Evolutionary conservation across 1,140 invertebrate species (phyloP).

Genomic region (Caligus rogercresseyi): DNA sequence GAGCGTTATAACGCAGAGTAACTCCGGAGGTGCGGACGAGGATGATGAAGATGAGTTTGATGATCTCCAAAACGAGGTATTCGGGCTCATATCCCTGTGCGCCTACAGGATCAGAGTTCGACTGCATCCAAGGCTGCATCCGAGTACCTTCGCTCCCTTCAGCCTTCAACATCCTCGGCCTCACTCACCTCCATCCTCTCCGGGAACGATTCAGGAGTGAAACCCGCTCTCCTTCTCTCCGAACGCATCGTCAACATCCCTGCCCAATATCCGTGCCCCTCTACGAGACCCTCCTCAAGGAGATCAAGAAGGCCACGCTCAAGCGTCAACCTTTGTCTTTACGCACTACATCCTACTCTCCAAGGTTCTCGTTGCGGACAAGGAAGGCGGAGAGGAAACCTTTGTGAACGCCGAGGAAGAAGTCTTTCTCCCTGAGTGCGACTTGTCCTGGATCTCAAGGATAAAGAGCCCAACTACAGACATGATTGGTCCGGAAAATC

Average conservation of each 20-base stretch:
- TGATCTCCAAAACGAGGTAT: not conserved
- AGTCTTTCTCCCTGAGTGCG: not conserved
- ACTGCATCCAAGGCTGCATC: not conserved
- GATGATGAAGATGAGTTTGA: conserved; percentile 13
- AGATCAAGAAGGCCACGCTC: conserved; percentile 7
- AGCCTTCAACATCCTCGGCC: not conserved
- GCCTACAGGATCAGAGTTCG: not conserved
- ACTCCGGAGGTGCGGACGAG: not conserved
- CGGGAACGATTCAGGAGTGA: not conserved
- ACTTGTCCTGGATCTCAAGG: not conserved
- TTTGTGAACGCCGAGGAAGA: conserved; percentile 13
- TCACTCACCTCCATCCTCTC: not conserved
- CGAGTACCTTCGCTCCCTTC: not conserved
- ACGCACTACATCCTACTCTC: conserved; percentile 4
- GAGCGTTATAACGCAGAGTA: conserved; percentile 11
- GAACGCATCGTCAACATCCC: conserved; percentile 12
- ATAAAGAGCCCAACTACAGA: not conserved
- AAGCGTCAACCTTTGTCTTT: not conserved
- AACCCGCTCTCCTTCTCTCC: conserved; percentile 1
- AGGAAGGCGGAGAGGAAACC: not conserved
- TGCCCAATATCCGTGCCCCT: conserved; percentile 9
- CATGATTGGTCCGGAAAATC: not conserved
- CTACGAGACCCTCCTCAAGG: conserved; percentile 6
- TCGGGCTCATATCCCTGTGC: not conserved
- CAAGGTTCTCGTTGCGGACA: not conserved